Evolutionary conservation across 2,113 vertebrate genomes (phyloP).

Genomic region (Alosa alosa): DNA sequence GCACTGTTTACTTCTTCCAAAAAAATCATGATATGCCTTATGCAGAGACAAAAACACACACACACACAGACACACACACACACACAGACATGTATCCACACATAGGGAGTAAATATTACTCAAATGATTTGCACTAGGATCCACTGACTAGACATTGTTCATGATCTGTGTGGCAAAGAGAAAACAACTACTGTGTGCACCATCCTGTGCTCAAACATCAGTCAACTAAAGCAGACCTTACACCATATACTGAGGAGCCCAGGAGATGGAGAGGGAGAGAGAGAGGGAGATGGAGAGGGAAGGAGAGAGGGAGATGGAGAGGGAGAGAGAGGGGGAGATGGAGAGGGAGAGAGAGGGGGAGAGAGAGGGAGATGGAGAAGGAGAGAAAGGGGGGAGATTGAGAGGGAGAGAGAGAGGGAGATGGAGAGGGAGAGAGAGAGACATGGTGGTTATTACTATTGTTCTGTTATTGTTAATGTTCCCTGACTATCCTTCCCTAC

Average conservation of each 20-base stretch:
- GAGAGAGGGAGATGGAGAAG: no score
- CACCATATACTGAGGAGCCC: no score
- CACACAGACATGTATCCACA: constrained; percentile 25
- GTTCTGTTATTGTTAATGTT: no score
- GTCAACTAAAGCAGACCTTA: background rate
- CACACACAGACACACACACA: background rate
- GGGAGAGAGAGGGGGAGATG: no score
- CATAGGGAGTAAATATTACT: constrained; percentile 13
- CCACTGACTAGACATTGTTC: background rate
- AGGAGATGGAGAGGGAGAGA: background rate
- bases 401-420: no score
- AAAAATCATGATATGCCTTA: constrained; percentile 62
- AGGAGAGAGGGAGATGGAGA: background rate
- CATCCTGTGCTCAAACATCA: background rate
- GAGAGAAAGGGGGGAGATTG: no score
- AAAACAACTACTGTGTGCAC: background rate
- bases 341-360: background rate
- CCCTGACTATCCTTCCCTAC: no score
- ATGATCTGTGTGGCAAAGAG: background rate
- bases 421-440: no score
- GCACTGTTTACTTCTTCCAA: constrained; percentile 62
- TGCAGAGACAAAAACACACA: constrained; percentile 19
- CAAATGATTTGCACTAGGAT: background rate
- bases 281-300: background rate
- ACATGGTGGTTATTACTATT: no score